Base-by-base conservation (phyloP, 1,140 invertebrate species). In the Melitaea cinxia region DNA sequence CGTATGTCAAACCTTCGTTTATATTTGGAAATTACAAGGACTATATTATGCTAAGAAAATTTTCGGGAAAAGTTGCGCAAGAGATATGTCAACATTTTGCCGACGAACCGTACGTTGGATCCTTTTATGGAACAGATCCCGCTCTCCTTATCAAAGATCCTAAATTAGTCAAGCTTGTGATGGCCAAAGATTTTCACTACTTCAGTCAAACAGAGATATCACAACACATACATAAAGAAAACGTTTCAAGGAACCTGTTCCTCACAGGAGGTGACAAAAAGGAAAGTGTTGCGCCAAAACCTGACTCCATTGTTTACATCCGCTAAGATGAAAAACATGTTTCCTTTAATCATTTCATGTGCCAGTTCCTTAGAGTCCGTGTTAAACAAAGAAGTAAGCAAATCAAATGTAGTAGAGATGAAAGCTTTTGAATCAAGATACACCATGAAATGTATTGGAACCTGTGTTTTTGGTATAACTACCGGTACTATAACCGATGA, bases 21-120 rank as follows among this genome's bases (percentile, higher is more conserved):
- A 23, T 91, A 12, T 66, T 89, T 1, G 91, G 91, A 0, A 92
- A 90, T 62, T 85, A 91, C 49, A 75, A 68, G 15, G 72, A 83
- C 0, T 73, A 83, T 14, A 71, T 88, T 12, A 62, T 77, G 0
- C 66, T 69, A 6, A 84, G 80, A 54, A 72, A 75, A 26, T 70
- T 71, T 33, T 67, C 58, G 9, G 72, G 68, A 1, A 6, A 50
- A 7, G 53, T 72, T 1, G 47, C 65, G n/a, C 72, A 80, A 49
- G 62, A 77, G 5, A 63, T 81, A 15, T 83, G 74, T 19, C 33
- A 72, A 23, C 69, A 79, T 58, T 88, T 83, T 53, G 69, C 79
- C 1, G 71, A 79, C 1, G 75, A 70, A 26, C 82, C 85, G 0
- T 89, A 84, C 62, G 78, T 91, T 28, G 91, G 90, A 14, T 78